These are phyloP conservation scores for Dynastes maya DNA, from an alignment of 2,888 invertebrate genomes.

Conservation along the genomic window DNA sequence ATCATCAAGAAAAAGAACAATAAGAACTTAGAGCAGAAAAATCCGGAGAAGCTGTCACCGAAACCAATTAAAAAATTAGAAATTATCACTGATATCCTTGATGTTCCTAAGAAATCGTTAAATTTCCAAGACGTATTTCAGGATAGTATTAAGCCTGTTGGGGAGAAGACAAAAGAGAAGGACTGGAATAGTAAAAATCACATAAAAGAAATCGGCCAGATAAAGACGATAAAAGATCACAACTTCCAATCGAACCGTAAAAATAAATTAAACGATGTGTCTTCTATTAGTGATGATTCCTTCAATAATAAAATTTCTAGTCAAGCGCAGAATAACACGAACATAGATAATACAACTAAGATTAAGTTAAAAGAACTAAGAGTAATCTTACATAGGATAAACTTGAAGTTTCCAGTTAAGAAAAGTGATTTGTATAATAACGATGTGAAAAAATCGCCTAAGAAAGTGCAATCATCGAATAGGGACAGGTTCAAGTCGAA, in stretches of 20 bases:
- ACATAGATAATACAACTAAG: slow-evolving; percentile 53
- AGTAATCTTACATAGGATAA: slow-evolving; percentile 52
- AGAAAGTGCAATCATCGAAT: slow-evolving; percentile 55
- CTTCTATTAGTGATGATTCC: slow-evolving; percentile 34
- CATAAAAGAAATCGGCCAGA: neutral
- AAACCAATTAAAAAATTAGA: slow-evolving; percentile 36
- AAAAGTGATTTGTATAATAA: slow-evolving; percentile 55
- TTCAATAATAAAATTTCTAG: slow-evolving; percentile 46
- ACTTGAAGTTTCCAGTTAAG: slow-evolving; percentile 46
- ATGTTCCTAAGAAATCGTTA: slow-evolving; percentile 26
- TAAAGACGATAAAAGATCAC: slow-evolving; percentile 25
- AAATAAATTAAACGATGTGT: neutral
- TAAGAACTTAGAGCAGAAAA: slow-evolving; percentile 36
- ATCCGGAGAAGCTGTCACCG: slow-evolving; percentile 37
- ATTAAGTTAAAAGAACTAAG: slow-evolving; percentile 53
- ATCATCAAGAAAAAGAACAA: slow-evolving; percentile 39
- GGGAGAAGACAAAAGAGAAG: slow-evolving; percentile 17
- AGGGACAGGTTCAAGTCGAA: slow-evolving; percentile 29
- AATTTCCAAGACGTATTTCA: slow-evolving; percentile 43
- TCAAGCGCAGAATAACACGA: slow-evolving; percentile 50
- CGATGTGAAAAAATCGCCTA: slow-evolving; percentile 55
- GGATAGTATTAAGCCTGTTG: slow-evolving; percentile 7
- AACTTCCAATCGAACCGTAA: slow-evolving; percentile 35
- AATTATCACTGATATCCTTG: slow-evolving; percentile 33
- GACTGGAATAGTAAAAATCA: slow-evolving; percentile 6